These are phyloP conservation scores for Ammospiza nelsoni DNA, from an alignment of 2,113 vertebrate genomes.

Conservation along the genomic window DNA sequence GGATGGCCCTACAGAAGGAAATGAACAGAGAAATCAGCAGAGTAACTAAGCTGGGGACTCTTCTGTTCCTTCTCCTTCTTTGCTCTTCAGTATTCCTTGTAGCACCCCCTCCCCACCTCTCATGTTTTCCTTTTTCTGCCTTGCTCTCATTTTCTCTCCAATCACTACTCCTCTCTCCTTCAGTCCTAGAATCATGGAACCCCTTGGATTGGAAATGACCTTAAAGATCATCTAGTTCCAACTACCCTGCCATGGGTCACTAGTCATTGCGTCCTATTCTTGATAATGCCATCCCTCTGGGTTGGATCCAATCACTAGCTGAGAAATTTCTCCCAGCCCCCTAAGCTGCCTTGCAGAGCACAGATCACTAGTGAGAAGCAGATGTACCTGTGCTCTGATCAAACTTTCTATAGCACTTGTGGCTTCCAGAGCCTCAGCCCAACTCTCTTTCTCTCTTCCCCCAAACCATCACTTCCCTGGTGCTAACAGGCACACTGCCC, in stretches of 20 bases:
- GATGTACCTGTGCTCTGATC: background rate
- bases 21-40: background rate
- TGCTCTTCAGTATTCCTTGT: background rate
- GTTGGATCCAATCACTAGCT: background rate
- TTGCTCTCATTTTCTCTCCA: background rate
- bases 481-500: background rate
- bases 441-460: background rate
- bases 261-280: background rate
- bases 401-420: background rate
- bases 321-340: background rate
- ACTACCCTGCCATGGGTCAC: background rate
- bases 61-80: background rate
- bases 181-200: background rate
- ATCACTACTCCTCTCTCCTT: background rate
- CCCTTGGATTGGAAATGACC: background rate
- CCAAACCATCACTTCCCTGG: background rate
- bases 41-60: background rate
- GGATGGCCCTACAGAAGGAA: slow-evolving; percentile 47
- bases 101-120: background rate
- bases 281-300: background rate
- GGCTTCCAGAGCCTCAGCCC: background rate
- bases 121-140: background rate
- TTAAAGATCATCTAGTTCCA: background rate
- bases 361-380: background rate
- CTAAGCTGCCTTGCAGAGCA: background rate